Conservation (phyloP, 2,113 vertebrate species). For the Rutilus rutilus region DNA sequence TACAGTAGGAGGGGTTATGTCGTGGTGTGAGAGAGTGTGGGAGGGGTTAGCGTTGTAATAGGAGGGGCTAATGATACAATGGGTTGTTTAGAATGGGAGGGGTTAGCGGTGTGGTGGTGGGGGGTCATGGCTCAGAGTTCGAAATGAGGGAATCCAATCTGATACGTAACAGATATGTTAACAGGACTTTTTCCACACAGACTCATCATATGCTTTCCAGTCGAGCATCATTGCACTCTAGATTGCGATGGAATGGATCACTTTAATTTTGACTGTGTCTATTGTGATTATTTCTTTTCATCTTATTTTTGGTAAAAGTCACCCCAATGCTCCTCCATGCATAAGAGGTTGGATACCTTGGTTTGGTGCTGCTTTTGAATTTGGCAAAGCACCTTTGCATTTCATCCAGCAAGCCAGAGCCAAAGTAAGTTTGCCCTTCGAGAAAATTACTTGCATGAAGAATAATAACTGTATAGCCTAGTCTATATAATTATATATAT, state of each 20-base stretch:
- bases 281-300: constrained; percentile 47
- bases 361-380: constrained; percentile 79
- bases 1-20: background rate
- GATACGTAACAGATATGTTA: background rate
- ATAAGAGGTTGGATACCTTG: constrained; percentile 83
- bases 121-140: background rate
- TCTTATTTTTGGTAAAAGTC: constrained; percentile 61
- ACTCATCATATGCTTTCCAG: background rate
- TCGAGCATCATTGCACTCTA: background rate
- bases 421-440: constrained; percentile 69
- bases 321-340: constrained; percentile 71
- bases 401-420: constrained; percentile 78
- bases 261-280: constrained; percentile 45
- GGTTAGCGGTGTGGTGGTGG: background rate
- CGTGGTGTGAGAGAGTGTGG: background rate
- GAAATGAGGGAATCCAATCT: background rate
- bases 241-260: constrained; percentile 51
- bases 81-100: background rate
- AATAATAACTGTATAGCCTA: background rate
- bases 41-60: background rate
- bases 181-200: background rate
- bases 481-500: background rate
- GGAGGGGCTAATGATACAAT: background rate
- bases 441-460: background rate
- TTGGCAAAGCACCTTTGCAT: constrained; percentile 80